phyloP scores from a whole-genome alignment of 92 coral and sea anemone species.

The Zoanthus solanderi region DNA sequence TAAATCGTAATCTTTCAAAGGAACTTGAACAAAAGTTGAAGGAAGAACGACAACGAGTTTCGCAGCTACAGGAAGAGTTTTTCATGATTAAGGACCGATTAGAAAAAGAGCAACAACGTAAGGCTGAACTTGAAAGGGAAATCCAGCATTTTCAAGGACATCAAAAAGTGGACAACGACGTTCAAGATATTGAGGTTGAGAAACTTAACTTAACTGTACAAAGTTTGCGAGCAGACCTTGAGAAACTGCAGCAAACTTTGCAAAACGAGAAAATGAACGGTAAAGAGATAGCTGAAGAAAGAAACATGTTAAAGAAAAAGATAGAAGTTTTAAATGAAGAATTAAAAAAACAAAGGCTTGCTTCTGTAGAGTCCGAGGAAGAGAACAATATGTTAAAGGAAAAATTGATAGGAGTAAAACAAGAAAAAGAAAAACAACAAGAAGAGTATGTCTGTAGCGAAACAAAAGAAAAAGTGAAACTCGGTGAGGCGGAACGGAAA shows the following conservation, averaged over 20 bases:
- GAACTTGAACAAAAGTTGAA: slow-evolving; percentile 48
- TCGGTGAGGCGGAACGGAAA: slow-evolving; percentile 59
- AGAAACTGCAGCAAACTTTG: slow-evolving; percentile 35
- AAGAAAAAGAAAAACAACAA: slow-evolving; percentile 69
- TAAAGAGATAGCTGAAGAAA: slow-evolving; percentile 41
- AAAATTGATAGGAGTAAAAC: slow-evolving; percentile 57
- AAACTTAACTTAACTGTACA: slow-evolving; percentile 50
- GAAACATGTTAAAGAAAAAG: slow-evolving; percentile 25
- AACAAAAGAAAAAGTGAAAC: slow-evolving; percentile 67
- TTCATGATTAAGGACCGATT: slow-evolving; percentile 30
- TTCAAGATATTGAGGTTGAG: slow-evolving; percentile 47
- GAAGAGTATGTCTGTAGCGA: slow-evolving; percentile 68
- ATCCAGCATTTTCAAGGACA: slow-evolving; percentile 28
- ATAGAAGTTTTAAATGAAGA: slow-evolving; percentile 37
- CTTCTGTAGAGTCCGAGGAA: slow-evolving; percentile 70
- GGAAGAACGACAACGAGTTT: slow-evolving; percentile 57
- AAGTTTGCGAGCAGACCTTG: slow-evolving; percentile 45
- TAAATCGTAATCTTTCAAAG: slow-evolving; percentile 45
- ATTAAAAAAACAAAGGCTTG: slow-evolving; percentile 33
- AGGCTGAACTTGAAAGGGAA: slow-evolving; percentile 46
- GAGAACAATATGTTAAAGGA: slow-evolving; percentile 71
- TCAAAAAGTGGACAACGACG: slow-evolving; percentile 37
- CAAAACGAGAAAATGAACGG: slow-evolving; percentile 19
- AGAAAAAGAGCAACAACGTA: slow-evolving; percentile 43
- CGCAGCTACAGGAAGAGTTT: slow-evolving; percentile 52